phyloP scores from a whole-genome alignment of 2,113 vertebrate genomes.

The Caloenas nicobarica region DNA sequence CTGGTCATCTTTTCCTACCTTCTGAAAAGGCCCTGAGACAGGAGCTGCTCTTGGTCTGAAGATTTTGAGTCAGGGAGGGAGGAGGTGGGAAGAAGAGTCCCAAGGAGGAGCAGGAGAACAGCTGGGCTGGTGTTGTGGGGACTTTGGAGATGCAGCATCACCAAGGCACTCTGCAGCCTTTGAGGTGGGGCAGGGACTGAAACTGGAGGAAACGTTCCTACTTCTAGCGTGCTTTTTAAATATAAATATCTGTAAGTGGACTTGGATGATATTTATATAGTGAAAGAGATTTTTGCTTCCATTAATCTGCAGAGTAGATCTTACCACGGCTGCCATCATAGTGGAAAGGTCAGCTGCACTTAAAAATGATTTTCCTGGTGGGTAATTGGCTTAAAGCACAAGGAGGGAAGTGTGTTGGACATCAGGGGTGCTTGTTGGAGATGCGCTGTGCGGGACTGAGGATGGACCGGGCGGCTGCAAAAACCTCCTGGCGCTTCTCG shows the following conservation, averaged over 20 bases:
- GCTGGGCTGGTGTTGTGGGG: background rate
- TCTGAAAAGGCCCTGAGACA: background rate
- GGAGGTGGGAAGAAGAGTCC: background rate
- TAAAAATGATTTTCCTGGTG: background rate
- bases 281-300: background rate
- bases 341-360: background rate
- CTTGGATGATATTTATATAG: background rate
- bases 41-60: background rate
- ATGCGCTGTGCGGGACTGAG: rapidly evolving
- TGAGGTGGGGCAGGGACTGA: background rate
- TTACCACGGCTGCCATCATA: background rate
- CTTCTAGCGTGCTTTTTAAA: background rate
- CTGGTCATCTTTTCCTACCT: background rate
- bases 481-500: background rate
- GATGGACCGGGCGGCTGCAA: background rate
- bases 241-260: background rate
- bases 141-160: background rate
- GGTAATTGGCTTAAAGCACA: background rate
- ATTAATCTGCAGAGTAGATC: background rate
- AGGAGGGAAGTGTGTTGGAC: rapidly evolving
- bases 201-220: background rate
- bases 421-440: rapidly evolving
- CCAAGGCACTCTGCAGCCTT: background rate
- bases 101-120: background rate
- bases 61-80: background rate